Evolutionary conservation across 2,113 vertebrate genomes (phyloP).

Genomic region (Anthoscopus minutus): DNA sequence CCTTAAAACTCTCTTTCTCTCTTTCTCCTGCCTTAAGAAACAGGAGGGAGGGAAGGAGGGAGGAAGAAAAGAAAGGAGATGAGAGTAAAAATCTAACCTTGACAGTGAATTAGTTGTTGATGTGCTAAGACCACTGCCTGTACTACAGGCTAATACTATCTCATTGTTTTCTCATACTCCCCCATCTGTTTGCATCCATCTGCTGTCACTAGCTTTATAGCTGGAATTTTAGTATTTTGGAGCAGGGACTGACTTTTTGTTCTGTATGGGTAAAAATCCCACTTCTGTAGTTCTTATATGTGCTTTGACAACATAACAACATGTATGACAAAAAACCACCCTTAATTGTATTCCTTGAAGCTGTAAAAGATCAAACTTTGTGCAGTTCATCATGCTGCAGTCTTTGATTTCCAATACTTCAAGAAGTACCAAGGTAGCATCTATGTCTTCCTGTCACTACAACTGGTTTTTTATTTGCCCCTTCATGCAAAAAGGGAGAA

Average conservation of each 20-base stretch:
- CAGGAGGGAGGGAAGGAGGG: neutral
- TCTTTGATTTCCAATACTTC: neutral
- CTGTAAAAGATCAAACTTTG: neutral
- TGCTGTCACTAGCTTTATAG: conserved; percentile 58
- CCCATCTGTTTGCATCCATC: conserved; percentile 67
- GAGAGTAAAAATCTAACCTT: conserved; percentile 2
- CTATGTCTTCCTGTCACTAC: neutral
- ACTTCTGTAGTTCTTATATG: neutral
- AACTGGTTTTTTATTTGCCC: neutral
- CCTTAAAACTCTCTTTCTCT: neutral
- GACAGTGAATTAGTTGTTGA: conserved; percentile 38
- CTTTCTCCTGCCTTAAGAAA: neutral
- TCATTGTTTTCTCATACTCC: conserved; percentile 60
- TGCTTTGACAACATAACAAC: neutral
- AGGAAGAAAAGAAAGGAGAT: neutral
- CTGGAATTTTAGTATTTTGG: conserved; percentile 54
- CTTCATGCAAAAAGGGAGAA: neutral
- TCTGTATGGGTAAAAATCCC: conserved; percentile 20
- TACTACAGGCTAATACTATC: conserved; percentile 48
- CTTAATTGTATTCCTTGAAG: neutral
- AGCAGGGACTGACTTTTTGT: conserved; percentile 36
- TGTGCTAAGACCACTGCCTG: conserved; percentile 48
- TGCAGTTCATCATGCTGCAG: neutral
- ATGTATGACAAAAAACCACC: accelerated
- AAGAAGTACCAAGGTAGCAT: neutral